phyloP scores from a whole-genome alignment of 2,888 invertebrate species.

The Cryptosula pallasiana region DNA sequence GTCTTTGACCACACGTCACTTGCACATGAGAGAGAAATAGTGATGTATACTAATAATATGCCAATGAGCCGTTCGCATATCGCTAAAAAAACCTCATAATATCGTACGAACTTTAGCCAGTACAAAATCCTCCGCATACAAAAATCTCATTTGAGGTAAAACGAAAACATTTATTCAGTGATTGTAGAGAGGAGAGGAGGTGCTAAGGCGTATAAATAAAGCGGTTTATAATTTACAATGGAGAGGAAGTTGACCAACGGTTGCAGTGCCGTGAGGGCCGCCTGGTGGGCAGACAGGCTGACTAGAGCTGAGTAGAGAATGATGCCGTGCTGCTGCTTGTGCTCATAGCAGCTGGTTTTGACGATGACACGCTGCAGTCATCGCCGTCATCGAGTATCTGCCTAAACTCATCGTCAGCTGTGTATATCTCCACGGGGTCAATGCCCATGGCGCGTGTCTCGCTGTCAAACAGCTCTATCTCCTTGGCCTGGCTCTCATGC shows the following conservation, averaged over 20 bases:
- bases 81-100: no score
- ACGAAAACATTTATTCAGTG: background rate
- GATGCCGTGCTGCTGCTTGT: background rate
- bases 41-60: no score
- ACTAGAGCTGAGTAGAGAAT: slow-evolving; percentile 16
- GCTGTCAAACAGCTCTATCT: slow-evolving; percentile 87
- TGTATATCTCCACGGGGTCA: slow-evolving; percentile 49
- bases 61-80: no score
- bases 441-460: slow-evolving; percentile 90
- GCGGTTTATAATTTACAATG: background rate
- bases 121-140: no score
- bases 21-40: no score
- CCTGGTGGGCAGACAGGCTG: no score
- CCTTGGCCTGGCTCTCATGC: slow-evolving; percentile 82
- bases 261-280: no score
- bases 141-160: background rate
- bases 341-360: background rate
- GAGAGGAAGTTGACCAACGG: background rate
- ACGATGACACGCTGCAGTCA: background rate
- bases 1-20: no score
- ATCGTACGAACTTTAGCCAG: no score
- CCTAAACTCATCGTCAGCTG: slow-evolving; percentile 19
- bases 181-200: background rate
- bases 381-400: slow-evolving; percentile 17
- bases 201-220: background rate